Evolutionary conservation across 2,113 vertebrate genomes (phyloP), one percentile per base, ranked within the genome.

Genomic region (Sturnira hondurensis): DNA sequence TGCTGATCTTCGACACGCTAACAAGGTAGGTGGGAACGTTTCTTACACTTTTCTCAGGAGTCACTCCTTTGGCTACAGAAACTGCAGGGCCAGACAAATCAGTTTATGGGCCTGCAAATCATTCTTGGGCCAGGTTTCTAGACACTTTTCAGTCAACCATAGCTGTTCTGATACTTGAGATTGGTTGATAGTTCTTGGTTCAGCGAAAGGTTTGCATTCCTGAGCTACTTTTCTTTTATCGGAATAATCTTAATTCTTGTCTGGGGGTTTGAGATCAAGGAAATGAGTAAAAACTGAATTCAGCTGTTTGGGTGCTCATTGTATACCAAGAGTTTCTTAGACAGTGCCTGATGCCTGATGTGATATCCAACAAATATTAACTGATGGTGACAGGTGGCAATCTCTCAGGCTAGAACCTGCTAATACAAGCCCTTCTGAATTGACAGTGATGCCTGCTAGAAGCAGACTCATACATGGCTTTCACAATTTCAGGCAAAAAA

Each of bases 111-210:
- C 28, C 50, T 65, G 83, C 84, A 95, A 94, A 56, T 93, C 24
- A 36, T 96, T 83, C 71, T 70, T 95, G 87, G 58, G 16, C 80
- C 71, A 82, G 47, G 65, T 71, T 76, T 81, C 71, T 82, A 56
- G 84, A 92, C 9, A 78, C 28, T 88, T 92, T 63, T 92, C 38
- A 80, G 70, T 93, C 68, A 92, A 58, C n/a, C 13, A 2, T 93
- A 83, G 24, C 31, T 73, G 31, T 24, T 90, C 10, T 90, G 56
- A 91, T 88, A 67, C 9, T 95, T 96, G 90, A 88, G 76, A 86
- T 81, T 94, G 83, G 33, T 28, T 89, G 78, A 89, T 28, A 91
- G 54, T 41, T 94, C 20, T 90, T 56, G 17, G 13, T 93, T 86
- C 67, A 70, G 47, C 45, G 67, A 83, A 95, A 10, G 38, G 33